A percentile compares a stretch with the other conserved stretches of the same genome.
phyloP scores from a whole-genome alignment of 2,888 invertebrate species.

The Caenorhabditis doughertyi region DNA sequence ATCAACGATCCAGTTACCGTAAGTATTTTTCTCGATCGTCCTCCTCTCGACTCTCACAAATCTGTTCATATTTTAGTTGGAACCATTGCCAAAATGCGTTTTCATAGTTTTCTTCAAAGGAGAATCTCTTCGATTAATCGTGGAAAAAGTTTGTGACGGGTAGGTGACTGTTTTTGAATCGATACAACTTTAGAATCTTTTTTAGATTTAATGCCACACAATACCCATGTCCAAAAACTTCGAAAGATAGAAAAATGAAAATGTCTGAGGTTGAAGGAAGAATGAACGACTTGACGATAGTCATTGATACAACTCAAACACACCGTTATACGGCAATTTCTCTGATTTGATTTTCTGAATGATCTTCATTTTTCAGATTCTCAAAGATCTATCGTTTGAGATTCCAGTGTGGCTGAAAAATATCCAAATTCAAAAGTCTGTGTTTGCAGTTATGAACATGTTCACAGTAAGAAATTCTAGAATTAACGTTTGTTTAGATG shows the following conservation, averaged over 20 bases:
- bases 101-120: conserved; percentile 90
- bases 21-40: conserved; percentile 84
- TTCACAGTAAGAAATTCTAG: conserved; percentile 88
- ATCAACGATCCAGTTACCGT: conserved; percentile 94
- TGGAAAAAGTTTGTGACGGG: conserved; percentile 99
- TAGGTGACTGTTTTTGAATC: conserved; percentile 74
- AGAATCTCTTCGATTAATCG: conserved; percentile 95
- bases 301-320: conserved; percentile 78
- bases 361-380: conserved; percentile 81
- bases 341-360: not conserved
- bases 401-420: conserved; percentile 97
- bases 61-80: too few relatives aligned
- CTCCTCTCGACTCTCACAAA: too few relatives aligned
- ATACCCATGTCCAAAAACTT: conserved; percentile 98
- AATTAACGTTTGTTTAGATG: not conserved
- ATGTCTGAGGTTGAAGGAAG: conserved; percentile 97
- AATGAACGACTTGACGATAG: conserved; percentile 95
- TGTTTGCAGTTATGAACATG: conserved; percentile 96
- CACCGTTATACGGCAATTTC: conserved; percentile 75
- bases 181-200: not conserved
- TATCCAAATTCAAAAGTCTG: conserved; percentile 98
- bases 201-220: conserved; percentile 93
- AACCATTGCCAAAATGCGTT: conserved; percentile 88
- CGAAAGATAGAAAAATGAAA: conserved; percentile 96
- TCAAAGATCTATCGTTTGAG: conserved; percentile 98